Percentiles rank a stretch among this genome's conserved stretches.
These are phyloP conservation scores for Psilopogon haemacephalus DNA, from an alignment of 2,113 vertebrate species.

Conservation along the genomic window DNA sequence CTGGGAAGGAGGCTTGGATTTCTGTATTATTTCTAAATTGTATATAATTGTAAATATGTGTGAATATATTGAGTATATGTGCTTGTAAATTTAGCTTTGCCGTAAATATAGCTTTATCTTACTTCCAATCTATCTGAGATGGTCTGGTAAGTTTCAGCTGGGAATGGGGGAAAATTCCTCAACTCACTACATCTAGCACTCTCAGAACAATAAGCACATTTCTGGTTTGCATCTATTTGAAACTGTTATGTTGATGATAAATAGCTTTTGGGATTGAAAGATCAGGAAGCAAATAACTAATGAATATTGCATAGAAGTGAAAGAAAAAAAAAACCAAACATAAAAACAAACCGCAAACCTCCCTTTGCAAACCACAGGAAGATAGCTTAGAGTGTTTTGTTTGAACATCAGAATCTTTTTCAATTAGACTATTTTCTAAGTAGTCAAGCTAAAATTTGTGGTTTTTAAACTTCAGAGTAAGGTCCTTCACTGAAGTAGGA, in stretches of 20 bases:
- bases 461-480: conserved; percentile 37
- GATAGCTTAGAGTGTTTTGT: not conserved
- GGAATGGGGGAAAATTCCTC: no score
- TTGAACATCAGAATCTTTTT: conserved; percentile 1
- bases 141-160: no score
- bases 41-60: no score
- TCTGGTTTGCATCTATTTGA: not conserved
- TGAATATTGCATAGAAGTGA: not conserved
- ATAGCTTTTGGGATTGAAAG: not conserved
- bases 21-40: no score
- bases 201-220: not conserved
- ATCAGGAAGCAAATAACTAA: not conserved
- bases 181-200: not conserved
- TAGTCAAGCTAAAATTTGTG: not conserved
- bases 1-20: no score
- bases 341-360: not conserved
- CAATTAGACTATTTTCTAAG: conserved; percentile 3
- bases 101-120: no score
- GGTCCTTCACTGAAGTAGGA: conserved; percentile 8
- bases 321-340: not conserved
- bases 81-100: no score
- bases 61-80: no score
- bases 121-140: no score
- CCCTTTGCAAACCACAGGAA: not conserved
- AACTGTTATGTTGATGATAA: not conserved